These are phyloP conservation scores for Dicerorhinus sumatrensis DNA, from an alignment of 2,113 vertebrate genomes.

Conservation along the genomic window DNA sequence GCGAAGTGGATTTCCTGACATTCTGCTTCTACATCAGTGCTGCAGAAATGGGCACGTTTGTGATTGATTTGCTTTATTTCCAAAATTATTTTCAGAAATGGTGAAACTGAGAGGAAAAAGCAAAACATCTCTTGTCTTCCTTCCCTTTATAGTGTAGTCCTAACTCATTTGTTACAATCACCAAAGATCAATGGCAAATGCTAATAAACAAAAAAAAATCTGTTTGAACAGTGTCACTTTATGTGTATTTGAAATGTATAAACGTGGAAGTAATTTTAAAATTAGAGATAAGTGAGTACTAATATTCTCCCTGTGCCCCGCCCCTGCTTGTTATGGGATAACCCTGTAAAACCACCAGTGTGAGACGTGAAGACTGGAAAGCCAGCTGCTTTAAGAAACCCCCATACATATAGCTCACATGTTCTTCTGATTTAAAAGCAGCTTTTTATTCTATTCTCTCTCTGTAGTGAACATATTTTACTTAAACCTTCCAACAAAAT, in stretches of 20 bases:
- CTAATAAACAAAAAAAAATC: not conserved
- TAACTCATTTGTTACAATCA: not conserved
- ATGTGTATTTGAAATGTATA: constrained; percentile 32
- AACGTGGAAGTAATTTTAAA: constrained; percentile 39
- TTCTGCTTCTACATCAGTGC: not conserved
- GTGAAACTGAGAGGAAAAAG: not conserved
- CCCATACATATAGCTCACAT: not conserved
- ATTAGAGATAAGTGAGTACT: not conserved
- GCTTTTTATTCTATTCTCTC: not conserved
- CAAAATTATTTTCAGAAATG: constrained; percentile 49
- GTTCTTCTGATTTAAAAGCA: constrained; percentile 46
- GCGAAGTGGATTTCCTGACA: not conserved
- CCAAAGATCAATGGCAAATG: not conserved
- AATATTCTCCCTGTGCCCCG: not conserved
- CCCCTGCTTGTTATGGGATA: not conserved
- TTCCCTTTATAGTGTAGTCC: not conserved
- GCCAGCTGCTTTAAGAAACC: not conserved
- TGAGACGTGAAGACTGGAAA: not conserved
- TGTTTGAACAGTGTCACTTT: not conserved
- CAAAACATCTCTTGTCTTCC: not conserved
- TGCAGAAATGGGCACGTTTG: not conserved
- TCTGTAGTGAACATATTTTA: constrained; percentile 43
- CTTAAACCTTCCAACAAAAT: constrained; percentile 42
- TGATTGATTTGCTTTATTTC: constrained; percentile 54
- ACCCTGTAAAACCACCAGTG: not conserved